Evolutionary conservation across 2,888 invertebrate species (phyloP), one percentile per base, ranked within the genome.

Genomic region (Ecliptopera silaceata): DNA sequence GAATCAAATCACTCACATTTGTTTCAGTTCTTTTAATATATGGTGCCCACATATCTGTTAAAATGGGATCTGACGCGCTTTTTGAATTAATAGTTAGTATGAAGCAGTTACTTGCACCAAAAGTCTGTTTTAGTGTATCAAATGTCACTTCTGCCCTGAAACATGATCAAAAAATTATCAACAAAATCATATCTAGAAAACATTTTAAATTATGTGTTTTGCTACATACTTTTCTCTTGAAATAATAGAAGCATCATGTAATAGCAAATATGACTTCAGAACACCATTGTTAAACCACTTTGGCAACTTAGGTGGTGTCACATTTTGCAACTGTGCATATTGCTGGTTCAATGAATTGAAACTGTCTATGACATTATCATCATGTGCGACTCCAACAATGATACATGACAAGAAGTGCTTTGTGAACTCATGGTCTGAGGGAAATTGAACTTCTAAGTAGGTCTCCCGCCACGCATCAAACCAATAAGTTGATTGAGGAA

Each of bases 371-470:
- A 98, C 96, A 89, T 94, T 94, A 0, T 94, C 93, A 81, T 96
- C 96, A 29, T 92, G 86, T 29, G 95, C 94, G 17, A 95, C 94
- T 15, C 94, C 92, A 11, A 96, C 95, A 70, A 97, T 93, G 73
- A 97, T 93, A 79, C 97, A 97, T 11, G 96, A 96, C 49, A 97
- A 79, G 75, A 96, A 96, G 83, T 97, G 97, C 75, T 96, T 96
- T 0, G 98, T 96, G 77, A 98, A 99, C 87, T 99, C 99, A 91
- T 99, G 99, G 77, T 99, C 99, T 3, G 96, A 95, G 13, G 97
- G 96, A 80, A 96, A 96, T 78, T 97, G 95, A 58, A 97, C 95
- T 75, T 95, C 94, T 41, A 98, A 91, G 84, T 98, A 98, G 22
- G 96, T 96, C 71, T 98, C 97, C 71, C 98, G 93, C 97, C 98